Base-by-base conservation (phyloP, 2,113 vertebrate genomes). In the Ictalurus furcatus region DNA sequence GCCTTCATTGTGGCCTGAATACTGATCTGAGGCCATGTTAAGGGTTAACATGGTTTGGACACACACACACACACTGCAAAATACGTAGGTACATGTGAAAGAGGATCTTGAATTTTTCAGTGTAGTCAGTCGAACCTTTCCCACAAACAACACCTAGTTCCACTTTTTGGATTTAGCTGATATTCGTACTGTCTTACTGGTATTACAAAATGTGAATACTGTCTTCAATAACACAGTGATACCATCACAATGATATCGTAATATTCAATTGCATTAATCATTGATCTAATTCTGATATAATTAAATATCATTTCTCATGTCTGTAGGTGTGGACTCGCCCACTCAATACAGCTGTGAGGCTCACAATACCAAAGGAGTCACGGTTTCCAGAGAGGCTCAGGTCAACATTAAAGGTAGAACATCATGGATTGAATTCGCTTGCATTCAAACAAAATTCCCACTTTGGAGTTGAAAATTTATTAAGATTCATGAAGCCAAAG, bases 311-410 rank as follows among this genome's bases (percentile, higher is more conserved):
- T 67, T 30, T 85, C 40, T 83, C 12, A 21, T 91, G 30, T 86
- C 25, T 69, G 1, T 89, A 96, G 98, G 98, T 94, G 94, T 99
- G 83, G 92, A 94, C 0, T 92, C 96, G 88, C 80, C 91, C 0
- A 96, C 97, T 0, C 92, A 94, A 88, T 99, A 98, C 95, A 98
- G 97, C 89, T 99, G 98, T 16, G 98, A 98, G 91, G 98, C 98
- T 40, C 92, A 96, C 93, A 99, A 99, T 84, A 71, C 76, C 0
- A 98, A 97, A 91, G 98, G 98, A 3, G 92, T 99, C 90, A 94
- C 96, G 0, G 96, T 96, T 0, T 98, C 96, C 90, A 97, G 91
- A 87, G 97, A 96, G 0, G 96, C 96, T 63, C 95, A 95, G 37
- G 89, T 99, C 94, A 97, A 98, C 89, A 94, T 99, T 69, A 99